phyloP scores from a whole-genome alignment of 2,113 vertebrate genomes.

The Prolemur simus region DNA sequence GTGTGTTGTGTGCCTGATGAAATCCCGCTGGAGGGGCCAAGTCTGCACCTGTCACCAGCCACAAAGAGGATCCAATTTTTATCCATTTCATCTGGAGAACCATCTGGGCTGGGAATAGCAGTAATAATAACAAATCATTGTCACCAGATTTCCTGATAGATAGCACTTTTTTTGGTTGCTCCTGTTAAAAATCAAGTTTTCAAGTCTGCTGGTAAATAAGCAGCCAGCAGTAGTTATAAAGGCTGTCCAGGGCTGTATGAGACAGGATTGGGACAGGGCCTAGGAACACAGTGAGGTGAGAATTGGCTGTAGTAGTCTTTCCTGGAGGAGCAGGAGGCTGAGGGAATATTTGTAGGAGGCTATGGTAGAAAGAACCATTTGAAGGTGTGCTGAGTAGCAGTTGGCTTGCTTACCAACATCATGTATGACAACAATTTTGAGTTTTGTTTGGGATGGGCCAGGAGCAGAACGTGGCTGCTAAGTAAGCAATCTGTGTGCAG shows the following conservation, averaged over 20 bases:
- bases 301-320: not conserved
- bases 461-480: not conserved
- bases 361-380: not conserved
- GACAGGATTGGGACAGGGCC: not conserved
- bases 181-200: constrained; percentile 63
- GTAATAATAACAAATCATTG: constrained; percentile 76
- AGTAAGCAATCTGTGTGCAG: not conserved
- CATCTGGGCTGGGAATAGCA: constrained; percentile 73
- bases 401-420: not conserved
- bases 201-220: constrained; percentile 29
- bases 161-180: constrained; percentile 52
- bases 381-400: not conserved
- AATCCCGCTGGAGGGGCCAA: constrained; percentile 64
- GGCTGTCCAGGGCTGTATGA: not conserved
- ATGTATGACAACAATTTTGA: not conserved
- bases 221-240: not conserved
- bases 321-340: not conserved
- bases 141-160: constrained; percentile 68
- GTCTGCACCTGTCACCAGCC: constrained; percentile 72
- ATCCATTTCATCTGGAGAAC: constrained; percentile 76
- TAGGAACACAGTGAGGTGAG: not conserved
- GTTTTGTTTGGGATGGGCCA: constrained; percentile 4
- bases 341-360: not conserved
- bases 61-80: constrained; percentile 73
- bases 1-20: constrained; percentile 58